Evolutionary conservation across 2,113 vertebrate species (phyloP).

Genomic region (Chlamydotis undulata): DNA sequence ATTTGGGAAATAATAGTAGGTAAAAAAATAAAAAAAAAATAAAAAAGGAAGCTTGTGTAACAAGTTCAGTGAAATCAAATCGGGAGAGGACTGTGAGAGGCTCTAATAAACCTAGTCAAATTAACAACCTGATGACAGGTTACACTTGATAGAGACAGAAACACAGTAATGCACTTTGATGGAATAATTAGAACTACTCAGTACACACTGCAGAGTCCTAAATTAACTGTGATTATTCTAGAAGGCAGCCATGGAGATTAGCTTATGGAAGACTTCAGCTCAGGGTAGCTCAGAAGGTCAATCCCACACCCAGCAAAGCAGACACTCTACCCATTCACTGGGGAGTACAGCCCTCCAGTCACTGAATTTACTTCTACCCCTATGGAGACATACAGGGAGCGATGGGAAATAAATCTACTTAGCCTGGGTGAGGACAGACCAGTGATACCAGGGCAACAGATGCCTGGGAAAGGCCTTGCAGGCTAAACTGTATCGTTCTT

Average conservation of each 20-base stretch:
- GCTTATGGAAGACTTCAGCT: neutral
- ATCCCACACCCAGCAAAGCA: neutral
- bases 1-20: neutral
- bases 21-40: too few relatives aligned
- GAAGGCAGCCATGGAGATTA: neutral
- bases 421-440: neutral
- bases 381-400: neutral
- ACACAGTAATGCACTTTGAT: neutral
- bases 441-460: neutral
- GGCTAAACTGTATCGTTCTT: neutral
- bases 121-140: conserved; percentile 22
- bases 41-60: neutral
- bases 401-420: neutral
- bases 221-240: neutral
- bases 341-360: neutral
- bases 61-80: neutral
- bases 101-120: neutral
- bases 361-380: neutral
- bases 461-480: neutral
- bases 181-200: conserved; percentile 18
- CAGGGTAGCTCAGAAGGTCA: neutral
- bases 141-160: neutral
- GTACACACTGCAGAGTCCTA: neutral
- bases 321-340: neutral
- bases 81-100: neutral